These are phyloP conservation scores for Etheostoma nigrum DNA, from an alignment of 2,797 vertebrate species.

Conservation along the genomic window DNA sequence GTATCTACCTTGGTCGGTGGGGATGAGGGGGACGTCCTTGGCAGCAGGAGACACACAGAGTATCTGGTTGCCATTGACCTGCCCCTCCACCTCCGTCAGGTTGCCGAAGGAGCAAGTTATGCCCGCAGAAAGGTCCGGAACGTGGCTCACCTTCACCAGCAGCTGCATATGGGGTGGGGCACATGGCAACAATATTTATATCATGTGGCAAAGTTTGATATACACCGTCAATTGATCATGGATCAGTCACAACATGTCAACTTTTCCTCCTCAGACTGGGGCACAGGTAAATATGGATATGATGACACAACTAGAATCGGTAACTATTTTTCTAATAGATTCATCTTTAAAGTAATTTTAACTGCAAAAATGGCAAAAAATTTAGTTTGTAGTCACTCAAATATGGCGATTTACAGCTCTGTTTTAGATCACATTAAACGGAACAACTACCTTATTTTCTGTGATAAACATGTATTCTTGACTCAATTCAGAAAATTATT, in stretches of 20 bases:
- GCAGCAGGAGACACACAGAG: conserved; percentile 93
- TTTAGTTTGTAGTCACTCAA: too few relatives aligned
- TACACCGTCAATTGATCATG: neutral
- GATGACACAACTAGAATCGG: neutral
- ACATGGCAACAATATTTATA: conserved; percentile 6
- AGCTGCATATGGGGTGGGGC: conserved; percentile 82
- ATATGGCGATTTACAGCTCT: too few relatives aligned
- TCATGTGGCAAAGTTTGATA: neutral
- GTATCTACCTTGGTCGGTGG: conserved; percentile 91
- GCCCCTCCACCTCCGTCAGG: conserved; percentile 94
- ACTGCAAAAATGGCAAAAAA: too few relatives aligned
- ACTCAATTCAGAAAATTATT: too few relatives aligned
- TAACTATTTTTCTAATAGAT: too few relatives aligned
- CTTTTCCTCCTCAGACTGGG: neutral
- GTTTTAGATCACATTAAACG: too few relatives aligned
- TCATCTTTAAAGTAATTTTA: too few relatives aligned
- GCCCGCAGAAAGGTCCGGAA: conserved; percentile 92
- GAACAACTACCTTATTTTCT: too few relatives aligned
- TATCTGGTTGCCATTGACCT: conserved; percentile 91
- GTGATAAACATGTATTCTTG: too few relatives aligned
- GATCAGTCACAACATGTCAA: neutral
- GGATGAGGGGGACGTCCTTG: conserved; percentile 94
- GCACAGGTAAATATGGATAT: neutral
- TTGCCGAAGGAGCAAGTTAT: conserved; percentile 96
- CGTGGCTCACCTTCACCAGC: conserved; percentile 92